Evolutionary conservation across 2,113 vertebrate genomes (phyloP), one percentile per base, ranked within the genome.

Genomic region (Pandion haliaetus): DNA sequence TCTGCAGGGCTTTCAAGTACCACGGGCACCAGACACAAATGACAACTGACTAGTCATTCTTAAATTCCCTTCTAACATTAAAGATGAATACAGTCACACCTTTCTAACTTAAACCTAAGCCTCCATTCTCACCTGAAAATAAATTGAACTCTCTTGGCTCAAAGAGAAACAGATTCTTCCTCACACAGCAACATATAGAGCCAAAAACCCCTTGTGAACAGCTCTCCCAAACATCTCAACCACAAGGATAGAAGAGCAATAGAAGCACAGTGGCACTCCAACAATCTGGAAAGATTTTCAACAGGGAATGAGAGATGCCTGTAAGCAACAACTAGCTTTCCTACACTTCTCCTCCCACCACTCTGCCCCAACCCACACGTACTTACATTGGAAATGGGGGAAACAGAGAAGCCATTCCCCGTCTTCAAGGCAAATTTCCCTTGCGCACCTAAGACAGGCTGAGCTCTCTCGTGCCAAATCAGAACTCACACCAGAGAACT

Each of bases 181-280:
- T 57, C 52, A 82, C n/a, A 72, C 14, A 72, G 63, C 23, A 77
- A 83, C 42, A 44, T 4, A 50, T 0, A 50, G 34, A 74, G 54
- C 23, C 17, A 69, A 79, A 81, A 84, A 25, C 1, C 0, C 38
- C 34, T 61, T 59, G 42, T 17, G 63, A 47, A 67, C 17, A 34
- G 14, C 26, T 55, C 49, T 74, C 62, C 24, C 31, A 26, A 84
- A 28, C 10, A 42, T 55, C n/a, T 66, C 31, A 40, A 11, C 44
- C 0, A 0, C 57, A 85, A 45, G 49, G 17, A 29, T 0, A 34
- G 29, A 52, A 8, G 5, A 79, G 52, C n/a, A 78, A 50, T 10
- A 84, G 54, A 61, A 74, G 12, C 12, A 44, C 7, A 11, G 6
- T 82, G 38, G 38, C 25, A 34, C 24, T 61, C 13, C 2, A 5